Conservation (phyloP, 2,113 vertebrate genomes). For the Equus przewalskii region DNA sequence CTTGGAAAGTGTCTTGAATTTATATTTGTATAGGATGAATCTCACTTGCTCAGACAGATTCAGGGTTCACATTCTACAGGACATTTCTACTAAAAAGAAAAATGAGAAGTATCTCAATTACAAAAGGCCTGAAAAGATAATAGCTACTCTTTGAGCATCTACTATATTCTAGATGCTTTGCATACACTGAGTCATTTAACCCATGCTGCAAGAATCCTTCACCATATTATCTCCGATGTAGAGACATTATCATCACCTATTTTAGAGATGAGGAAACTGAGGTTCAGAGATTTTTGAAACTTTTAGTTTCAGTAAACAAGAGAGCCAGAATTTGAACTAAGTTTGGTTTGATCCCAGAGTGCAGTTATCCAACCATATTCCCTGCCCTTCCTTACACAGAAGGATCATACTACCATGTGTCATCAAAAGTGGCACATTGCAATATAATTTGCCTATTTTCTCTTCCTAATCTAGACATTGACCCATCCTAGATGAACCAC, state of each 20-base stretch:
- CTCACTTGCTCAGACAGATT: not conserved
- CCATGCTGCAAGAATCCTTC: not conserved
- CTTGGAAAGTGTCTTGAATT: conserved; percentile 16
- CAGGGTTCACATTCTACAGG: not conserved
- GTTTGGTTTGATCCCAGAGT: not conserved
- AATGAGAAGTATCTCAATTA: not conserved
- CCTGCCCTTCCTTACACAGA: not conserved
- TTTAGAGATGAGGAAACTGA: not conserved
- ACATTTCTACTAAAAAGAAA: not conserved
- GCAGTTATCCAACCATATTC: not conserved
- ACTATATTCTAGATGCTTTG: not conserved
- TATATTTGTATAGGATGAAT: not conserved
- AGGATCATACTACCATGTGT: not conserved
- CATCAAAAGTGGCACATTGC: not conserved
- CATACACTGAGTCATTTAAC: not conserved
- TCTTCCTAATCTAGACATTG: not conserved
- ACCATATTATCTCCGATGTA: not conserved
- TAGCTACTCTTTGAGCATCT: not conserved
- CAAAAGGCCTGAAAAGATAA: not conserved
- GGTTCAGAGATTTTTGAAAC: not conserved
- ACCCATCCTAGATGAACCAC: not conserved
- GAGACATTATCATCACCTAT: not conserved
- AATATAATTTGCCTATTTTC: not conserved
- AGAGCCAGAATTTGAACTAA: not conserved
- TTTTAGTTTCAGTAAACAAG: not conserved